Base-by-base conservation (phyloP, 2,797 vertebrate species). In the Cirrhinus molitorella region DNA sequence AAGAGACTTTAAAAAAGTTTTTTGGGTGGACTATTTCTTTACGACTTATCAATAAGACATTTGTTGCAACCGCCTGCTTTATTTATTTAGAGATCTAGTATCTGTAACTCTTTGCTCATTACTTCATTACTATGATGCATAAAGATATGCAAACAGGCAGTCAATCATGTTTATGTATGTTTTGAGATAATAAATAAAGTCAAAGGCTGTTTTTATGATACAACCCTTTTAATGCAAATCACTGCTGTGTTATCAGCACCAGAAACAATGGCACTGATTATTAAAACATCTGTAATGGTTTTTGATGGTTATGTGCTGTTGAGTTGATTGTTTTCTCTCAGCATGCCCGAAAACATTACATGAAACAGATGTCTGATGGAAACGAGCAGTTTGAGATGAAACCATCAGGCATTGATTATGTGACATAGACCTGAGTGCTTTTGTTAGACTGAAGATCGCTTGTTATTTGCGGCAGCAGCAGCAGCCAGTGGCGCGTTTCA, bases 391-490 rank as follows among this genome's bases (percentile, higher is more conserved):
- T 67, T 66, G 59, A 57, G 11, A 66, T 85, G 23, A 80, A 75
- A 34, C 40, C 28, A 47, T 45, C 53, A 67, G 85, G 80, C 73
- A 77, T 77, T 77, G 74, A 57, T 75, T 75, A 55, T 74, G 31
- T 75, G 73, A 43, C 72, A 59, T 4, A 31, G 57, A 77, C 76
- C 61, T 16, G 61, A 23, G 28, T 51, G 61, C 65, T 77, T 68
- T 83, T 16, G 34, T 77, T 77, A 28, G 25, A 14, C 51, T 59
- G 51, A 68, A 57, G 71, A 82, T 55, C 7, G n/a, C 80, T 82
- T 43, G 71, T 74, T 73, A 43, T 66, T 75, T 37, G n/a, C n/a
- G n/a, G 77, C 28, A 0, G 25, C 40, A 0, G 25, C 40, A 34
- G 79, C 67, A 61, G 53, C 61, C 80, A 55, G 16, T 17, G 68